Base-by-base conservation (phyloP, 2,113 vertebrate species). In the Pachycephala philippinensis region DNA sequence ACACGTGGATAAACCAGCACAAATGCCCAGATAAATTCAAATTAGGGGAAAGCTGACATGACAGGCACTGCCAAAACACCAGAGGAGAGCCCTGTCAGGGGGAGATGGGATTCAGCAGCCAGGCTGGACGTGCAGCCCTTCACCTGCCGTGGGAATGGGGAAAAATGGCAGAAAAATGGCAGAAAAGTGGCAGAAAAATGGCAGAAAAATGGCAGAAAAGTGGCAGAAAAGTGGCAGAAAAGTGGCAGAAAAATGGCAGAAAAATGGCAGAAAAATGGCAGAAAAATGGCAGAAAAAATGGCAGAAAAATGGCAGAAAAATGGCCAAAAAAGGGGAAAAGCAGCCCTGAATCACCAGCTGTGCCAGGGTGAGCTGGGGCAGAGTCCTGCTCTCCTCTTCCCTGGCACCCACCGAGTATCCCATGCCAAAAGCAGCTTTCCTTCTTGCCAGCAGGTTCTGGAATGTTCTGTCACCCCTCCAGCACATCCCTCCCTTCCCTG, bases 11-110 rank as follows among this genome's bases (percentile, higher is more conserved):
- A 80, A 90, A 80, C 71, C 82, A 39, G 50, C 94, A 93, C 75
- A 94, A 94, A 80, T 6, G 39, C 79, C 80, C 78, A 26, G 42
- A 72, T 54, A 94, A 82, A 96, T 96, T 77, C 94, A 91, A 63
- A 95, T 89, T 47, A 83, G 70, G 45, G 66, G 50, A 59, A 52
- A 90, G 35, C 86, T 85, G 90, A 83, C 42, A 22, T 57, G 91
- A 91, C 92, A 95, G 60, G 87, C 53, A 12, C 63, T 91, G 90
- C 84, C 95, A 95, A 95, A 94, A 69, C 21, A 15, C 6, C 18
- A 77, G 82, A 60, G 42, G 30, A 87, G 94, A 96, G 91, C 85
- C 42, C 96, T 96, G 91, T 54, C 89, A 72, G 54, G 65, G 35
- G 37, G 31, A 96, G 94, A 83, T 39, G 42, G 2, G 9, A 90